phyloP scores from a whole-genome alignment of 2,797 vertebrate species.

The Sebastiscus tertius region DNA sequence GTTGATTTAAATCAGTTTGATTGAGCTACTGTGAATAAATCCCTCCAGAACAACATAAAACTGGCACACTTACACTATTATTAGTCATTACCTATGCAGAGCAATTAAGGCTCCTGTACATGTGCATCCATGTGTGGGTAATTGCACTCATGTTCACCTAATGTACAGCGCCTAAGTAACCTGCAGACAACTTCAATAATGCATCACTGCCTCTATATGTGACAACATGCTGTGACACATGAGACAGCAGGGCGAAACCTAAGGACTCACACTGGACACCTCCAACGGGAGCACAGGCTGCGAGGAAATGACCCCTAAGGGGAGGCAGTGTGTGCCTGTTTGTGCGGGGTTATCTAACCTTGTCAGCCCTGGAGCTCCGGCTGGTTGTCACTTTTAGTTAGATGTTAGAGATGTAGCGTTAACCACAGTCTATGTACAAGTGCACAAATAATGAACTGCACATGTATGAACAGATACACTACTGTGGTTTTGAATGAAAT shows the following conservation, averaged over 20 bases:
- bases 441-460: conserved; percentile 38
- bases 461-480: background rate
- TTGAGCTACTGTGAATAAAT: conserved; percentile 17
- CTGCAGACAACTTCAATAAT: conserved; percentile 73
- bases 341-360: conserved; percentile 45
- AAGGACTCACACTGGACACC: conserved; percentile 66
- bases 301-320: conserved; percentile 58
- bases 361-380: conserved; percentile 39
- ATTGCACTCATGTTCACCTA: conserved; percentile 49
- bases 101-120: conserved; percentile 56
- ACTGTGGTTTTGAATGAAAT: background rate
- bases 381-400: conserved; percentile 69
- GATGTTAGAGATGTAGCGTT: conserved; percentile 34
- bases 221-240: conserved; percentile 70
- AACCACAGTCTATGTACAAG: conserved; percentile 39
- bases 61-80: background rate
- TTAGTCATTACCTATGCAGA: conserved; percentile 45
- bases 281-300: conserved; percentile 54
- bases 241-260: conserved; percentile 71
- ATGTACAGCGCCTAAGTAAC: conserved; percentile 57
- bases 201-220: conserved; percentile 54
- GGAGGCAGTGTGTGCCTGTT: conserved; percentile 14
- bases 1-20: conserved; percentile 12
- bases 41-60: conserved; percentile 19
- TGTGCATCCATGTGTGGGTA: conserved; percentile 39